phyloP scores from a whole-genome alignment of 2,888 invertebrate genomes.

The Macaria notata region DNA sequence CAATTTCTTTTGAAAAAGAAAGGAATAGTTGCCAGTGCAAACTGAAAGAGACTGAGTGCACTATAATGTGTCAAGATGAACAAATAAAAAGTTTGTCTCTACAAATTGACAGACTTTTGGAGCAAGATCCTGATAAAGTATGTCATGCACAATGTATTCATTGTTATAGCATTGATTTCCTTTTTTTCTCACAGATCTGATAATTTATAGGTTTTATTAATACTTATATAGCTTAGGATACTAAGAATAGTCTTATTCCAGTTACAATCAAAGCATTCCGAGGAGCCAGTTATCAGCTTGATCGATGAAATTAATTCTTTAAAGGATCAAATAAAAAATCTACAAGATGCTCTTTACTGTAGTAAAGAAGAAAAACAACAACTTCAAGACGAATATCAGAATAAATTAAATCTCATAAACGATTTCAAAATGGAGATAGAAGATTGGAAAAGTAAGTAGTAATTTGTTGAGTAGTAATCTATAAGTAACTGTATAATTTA shows the following conservation, averaged over 20 bases:
- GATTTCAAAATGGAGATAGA: constrained; percentile 62
- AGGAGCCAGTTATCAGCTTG: constrained; percentile 46
- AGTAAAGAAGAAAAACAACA: constrained; percentile 66
- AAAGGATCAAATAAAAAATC: constrained; percentile 61
- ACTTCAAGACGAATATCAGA: constrained; percentile 56
- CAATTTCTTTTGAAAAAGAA: constrained; percentile 68
- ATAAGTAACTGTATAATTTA: too few species aligned
- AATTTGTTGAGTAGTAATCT: too few species aligned
- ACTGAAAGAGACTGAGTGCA: constrained; percentile 78
- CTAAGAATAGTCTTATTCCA: constrained; percentile 4
- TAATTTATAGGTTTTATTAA: too few species aligned
- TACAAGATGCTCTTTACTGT: constrained; percentile 55
- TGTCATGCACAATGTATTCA: too few species aligned
- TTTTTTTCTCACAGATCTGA: too few species aligned
- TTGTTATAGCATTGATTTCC: too few species aligned
- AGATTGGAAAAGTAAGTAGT: constrained; percentile 61
- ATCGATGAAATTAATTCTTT: constrained; percentile 61
- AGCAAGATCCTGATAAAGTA: constrained; percentile 54
- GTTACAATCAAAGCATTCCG: constrained; percentile 34
- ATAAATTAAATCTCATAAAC: constrained; percentile 58
- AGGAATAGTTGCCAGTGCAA: constrained; percentile 72
- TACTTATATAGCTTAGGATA: too few species aligned
- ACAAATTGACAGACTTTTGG: constrained; percentile 77
- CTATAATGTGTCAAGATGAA: constrained; percentile 80
- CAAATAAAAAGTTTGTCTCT: constrained; percentile 79